phyloP scores from a whole-genome alignment of 2,113 vertebrate species.

The Brienomyrus brachyistius region DNA sequence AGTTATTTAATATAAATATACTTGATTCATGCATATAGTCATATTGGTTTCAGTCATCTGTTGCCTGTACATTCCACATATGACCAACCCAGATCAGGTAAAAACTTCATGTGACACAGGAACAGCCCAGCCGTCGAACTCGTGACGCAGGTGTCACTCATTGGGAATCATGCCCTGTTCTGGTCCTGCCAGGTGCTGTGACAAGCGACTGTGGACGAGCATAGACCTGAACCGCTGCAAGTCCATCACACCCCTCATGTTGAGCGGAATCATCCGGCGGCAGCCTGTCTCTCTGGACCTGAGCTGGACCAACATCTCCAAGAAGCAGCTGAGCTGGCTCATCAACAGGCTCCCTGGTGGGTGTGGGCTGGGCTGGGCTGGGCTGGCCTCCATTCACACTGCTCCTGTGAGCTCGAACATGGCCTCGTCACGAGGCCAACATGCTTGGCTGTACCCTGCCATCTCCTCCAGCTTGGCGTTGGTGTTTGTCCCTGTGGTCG shows the following conservation, averaged over 20 bases:
- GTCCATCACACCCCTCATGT: constrained; percentile 93
- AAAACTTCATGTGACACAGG: neutral
- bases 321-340: constrained; percentile 96
- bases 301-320: constrained; percentile 98
- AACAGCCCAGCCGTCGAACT: neutral
- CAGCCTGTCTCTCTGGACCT: constrained; percentile 86
- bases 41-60: neutral
- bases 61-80: neutral
- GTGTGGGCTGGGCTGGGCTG: neutral
- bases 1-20: neutral
- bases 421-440: neutral
- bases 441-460: neutral
- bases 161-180: constrained; percentile 7
- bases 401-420: neutral
- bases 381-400: neutral
- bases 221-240: constrained; percentile 90
- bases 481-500: neutral
- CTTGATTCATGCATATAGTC: neutral
- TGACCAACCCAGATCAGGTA: neutral
- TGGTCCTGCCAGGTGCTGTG: constrained; percentile 77
- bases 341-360: constrained; percentile 92
- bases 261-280: constrained; percentile 90
- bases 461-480: neutral
- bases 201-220: constrained; percentile 90
- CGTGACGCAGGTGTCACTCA: neutral